Evolutionary conservation across 2,113 vertebrate species (phyloP), one percentile per base, ranked within the genome.

Genomic region (Bungarus multicinctus): DNA sequence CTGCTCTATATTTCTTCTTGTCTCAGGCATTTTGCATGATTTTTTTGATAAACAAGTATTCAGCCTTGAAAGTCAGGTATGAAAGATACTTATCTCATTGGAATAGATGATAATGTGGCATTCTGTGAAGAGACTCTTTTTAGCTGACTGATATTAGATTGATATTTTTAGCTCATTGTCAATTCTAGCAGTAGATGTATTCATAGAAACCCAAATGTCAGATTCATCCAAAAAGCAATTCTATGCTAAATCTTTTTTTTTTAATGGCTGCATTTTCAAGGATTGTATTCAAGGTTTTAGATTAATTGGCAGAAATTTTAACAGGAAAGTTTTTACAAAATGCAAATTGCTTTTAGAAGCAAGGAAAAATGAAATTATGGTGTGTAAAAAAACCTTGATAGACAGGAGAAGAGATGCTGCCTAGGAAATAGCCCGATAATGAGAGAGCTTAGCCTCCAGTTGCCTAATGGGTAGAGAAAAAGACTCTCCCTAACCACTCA

Each of bases 161-260:
- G 95, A 95, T 55, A 90, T 39, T 95, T 86, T 91, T 89, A 89
- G 88, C 52, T 54, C 87, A 55, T 87, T 87, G 47, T 85, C 47
- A 54, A 55, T 64, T 30, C 74, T 39, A 81, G 39, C 6, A 5
- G 0, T 7, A 92, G 92, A 90, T 86, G 45, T 89, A 86, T 93
- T 90, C 85, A 90, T 52, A 90, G 69, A 52, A n/a, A 91, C 64
- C 90, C 55, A 92, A 89, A 11, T 91, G 88, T 85, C 93, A 74
- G 45, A 39, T 34, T 6, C 4, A n/a, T 9, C 11, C 89, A 92
- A 64, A 89, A 94, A 43, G 93, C 34, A 86, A 20, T 92, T 60
- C 25, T 93, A 81, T 57, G 58, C 93, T 91, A 81, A 85, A 81
- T 64, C 39, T n/a, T 69, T 69, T 60, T 60, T 58, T 60, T 60